Conservation (phyloP, 2,113 vertebrate genomes). For the Baryphthengus martii region DNA sequence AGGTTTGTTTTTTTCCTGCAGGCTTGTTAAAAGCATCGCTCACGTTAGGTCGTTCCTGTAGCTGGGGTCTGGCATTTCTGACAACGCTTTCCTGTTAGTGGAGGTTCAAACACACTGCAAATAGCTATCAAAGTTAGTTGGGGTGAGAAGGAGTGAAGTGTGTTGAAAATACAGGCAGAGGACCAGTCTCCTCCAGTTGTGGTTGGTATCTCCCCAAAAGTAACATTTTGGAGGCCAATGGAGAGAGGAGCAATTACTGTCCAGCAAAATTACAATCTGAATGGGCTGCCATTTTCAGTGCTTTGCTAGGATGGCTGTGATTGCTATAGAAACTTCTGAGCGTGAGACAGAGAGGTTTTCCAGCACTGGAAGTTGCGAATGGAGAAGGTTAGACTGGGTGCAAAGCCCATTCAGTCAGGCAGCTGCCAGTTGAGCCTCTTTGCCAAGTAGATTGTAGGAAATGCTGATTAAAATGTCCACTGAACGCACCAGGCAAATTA, state of each 20-base stretch:
- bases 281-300: conserved; percentile 36
- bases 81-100: rapidly evolving
- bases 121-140: not conserved
- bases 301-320: not conserved
- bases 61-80: not conserved
- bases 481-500: conserved; percentile 28
- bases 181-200: not conserved
- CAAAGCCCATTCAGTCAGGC: conserved; percentile 67
- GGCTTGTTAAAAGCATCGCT: not conserved
- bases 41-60: not conserved
- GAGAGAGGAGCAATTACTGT: conserved; percentile 28
- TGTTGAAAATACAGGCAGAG: not conserved
- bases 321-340: conserved; percentile 61
- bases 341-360: conserved; percentile 62
- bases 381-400: conserved; percentile 64
- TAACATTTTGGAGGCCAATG: not conserved
- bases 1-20: not conserved
- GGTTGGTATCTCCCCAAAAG: not conserved
- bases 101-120: not conserved
- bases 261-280: conserved; percentile 60
- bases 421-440: conserved; percentile 53
- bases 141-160: not conserved
- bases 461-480: conserved; percentile 48
- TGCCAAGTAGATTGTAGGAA: conserved; percentile 63
- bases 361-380: conserved; percentile 22